Evolutionary conservation across 1,140 invertebrate genomes (phyloP).

Genomic region (Rhagoletis pomonella): DNA sequence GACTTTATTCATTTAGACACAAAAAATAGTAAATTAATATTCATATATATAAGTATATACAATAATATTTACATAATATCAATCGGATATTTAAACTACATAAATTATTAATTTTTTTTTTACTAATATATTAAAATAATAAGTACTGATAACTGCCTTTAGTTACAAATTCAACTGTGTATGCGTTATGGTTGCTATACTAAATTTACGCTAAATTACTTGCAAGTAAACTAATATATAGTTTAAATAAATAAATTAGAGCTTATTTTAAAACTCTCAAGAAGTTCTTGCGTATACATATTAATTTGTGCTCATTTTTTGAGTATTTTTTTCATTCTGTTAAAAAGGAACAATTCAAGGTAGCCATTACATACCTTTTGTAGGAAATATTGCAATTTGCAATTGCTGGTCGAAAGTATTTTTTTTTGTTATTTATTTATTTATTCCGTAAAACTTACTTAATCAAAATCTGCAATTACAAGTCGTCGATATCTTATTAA

Average conservation of each 20-base stretch:
- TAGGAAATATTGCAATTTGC: slow-evolving; percentile 27
- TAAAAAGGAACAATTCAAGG: slow-evolving; percentile 47
- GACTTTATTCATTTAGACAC: slow-evolving; percentile 44
- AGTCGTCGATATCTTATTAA: background rate
- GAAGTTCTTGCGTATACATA: background rate
- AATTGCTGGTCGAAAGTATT: background rate
- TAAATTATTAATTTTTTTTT: background rate
- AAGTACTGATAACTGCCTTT: background rate
- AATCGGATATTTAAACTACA: slow-evolving; percentile 26
- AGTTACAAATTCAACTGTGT: background rate
- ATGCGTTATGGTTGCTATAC: background rate
- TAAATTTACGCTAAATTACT: background rate
- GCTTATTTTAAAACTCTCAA: background rate
- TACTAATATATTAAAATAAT: slow-evolving; percentile 13
- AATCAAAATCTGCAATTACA: background rate
- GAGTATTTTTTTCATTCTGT: slow-evolving; percentile 21
- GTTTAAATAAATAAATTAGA: slow-evolving; percentile 31
- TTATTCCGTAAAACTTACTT: background rate
- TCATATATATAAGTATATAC: slow-evolving; percentile 18
- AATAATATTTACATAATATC: slow-evolving; percentile 41
- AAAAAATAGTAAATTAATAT: slow-evolving; percentile 45
- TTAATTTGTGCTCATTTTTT: background rate
- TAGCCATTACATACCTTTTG: slow-evolving; percentile 16
- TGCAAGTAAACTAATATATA: background rate
- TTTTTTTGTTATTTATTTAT: background rate